phyloP scores from a whole-genome alignment of 1,140 invertebrate genomes.

The Amphibalanus amphitrite region DNA sequence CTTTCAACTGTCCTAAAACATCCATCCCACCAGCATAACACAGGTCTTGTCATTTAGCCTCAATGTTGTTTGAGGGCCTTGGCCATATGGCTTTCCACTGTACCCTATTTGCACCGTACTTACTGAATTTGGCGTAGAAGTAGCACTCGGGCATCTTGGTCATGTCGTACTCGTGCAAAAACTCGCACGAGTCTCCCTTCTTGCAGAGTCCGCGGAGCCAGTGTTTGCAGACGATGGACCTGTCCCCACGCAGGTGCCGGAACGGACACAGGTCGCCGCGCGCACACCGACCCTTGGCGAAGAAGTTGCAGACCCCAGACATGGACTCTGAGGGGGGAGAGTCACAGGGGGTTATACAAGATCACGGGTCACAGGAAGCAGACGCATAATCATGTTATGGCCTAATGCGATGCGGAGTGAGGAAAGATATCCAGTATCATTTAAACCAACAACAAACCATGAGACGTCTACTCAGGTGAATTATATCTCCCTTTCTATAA shows the following conservation, averaged over 20 bases:
- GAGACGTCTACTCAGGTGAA: too few species aligned
- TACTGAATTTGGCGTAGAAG: conserved; percentile 89
- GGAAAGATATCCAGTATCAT: neutral
- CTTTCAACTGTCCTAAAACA: too few species aligned
- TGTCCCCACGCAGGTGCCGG: conserved; percentile 87
- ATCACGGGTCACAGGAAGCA: neutral
- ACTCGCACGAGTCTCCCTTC: conserved; percentile 99
- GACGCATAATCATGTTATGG: neutral
- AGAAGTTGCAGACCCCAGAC: conserved; percentile 89
- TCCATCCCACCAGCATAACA: too few species aligned
- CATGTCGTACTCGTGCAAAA: conserved; percentile 99
- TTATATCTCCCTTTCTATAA: too few species aligned
- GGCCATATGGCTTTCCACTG: too few species aligned
- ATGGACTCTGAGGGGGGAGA: conserved; percentile 64
- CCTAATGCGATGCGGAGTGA: neutral
- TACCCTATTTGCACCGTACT: too few species aligned
- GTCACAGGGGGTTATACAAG: conserved; percentile 10
- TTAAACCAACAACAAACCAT: neutral
- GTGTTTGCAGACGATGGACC: conserved; percentile 99
- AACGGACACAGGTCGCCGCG: conserved; percentile 88
- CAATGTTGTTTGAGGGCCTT: too few species aligned
- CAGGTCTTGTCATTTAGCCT: too few species aligned
- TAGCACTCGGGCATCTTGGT: conserved; percentile 99
- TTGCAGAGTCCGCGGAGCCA: conserved; percentile 98
- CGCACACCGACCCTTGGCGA: conserved; percentile 53